Percentiles rank a stretch among this genome's conserved stretches.
Conservation (phyloP, 2,113 vertebrate genomes). For the Psittacula cyanocephala region DNA sequence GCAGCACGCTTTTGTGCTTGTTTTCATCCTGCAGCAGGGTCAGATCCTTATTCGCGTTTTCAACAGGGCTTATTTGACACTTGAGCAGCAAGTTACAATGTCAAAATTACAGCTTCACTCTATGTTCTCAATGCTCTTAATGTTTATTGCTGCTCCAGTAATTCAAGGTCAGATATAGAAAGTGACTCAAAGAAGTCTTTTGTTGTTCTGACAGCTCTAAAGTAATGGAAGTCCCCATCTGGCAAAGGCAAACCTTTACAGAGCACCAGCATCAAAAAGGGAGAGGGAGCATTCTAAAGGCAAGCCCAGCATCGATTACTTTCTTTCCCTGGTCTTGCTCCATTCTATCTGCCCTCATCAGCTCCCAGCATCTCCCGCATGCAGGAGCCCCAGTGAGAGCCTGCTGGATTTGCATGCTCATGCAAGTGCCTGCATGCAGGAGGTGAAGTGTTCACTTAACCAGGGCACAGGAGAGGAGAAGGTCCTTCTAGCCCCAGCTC, state of each 20-base stretch:
- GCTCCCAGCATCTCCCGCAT: background rate
- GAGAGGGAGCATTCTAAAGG: background rate
- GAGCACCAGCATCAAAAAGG: background rate
- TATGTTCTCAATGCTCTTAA: background rate
- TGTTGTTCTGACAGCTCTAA: background rate
- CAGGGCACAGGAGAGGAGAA: background rate
- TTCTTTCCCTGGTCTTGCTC: background rate
- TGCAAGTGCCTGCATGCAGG: background rate
- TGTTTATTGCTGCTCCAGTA: background rate
- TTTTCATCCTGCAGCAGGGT: background rate
- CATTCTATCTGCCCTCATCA: rapidly evolving
- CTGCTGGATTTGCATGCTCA: background rate
- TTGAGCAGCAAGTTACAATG: background rate
- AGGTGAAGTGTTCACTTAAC: background rate
- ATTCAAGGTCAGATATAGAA: background rate
- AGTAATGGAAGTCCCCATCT: background rate
- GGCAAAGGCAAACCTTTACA: background rate
- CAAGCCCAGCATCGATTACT: background rate
- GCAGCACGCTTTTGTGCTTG: background rate
- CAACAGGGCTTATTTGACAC: background rate
- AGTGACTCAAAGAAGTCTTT: background rate
- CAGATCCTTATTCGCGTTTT: rapidly evolving
- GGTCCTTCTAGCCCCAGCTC: background rate
- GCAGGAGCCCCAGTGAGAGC: background rate
- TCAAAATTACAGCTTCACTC: background rate